Evolutionary conservation across 2,797 vertebrate species (phyloP).

Genomic region (Vespertilio murinus): DNA sequence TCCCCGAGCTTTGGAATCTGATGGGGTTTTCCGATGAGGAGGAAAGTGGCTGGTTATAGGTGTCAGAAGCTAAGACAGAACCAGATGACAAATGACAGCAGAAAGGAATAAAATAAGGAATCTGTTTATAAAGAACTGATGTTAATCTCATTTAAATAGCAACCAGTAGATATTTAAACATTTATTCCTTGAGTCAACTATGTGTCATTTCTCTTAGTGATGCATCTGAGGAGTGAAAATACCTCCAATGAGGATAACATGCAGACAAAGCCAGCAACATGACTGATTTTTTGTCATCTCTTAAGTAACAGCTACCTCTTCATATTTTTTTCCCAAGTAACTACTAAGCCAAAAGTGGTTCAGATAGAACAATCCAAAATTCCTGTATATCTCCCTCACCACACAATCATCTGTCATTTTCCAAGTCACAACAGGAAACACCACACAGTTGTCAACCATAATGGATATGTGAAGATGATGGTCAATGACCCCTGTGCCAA

Average conservation of each 20-base stretch:
- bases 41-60: background rate
- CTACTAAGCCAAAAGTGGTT: background rate
- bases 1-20: background rate
- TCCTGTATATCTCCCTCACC: background rate
- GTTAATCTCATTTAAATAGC: background rate
- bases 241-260: background rate
- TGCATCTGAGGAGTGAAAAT: background rate
- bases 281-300: background rate
- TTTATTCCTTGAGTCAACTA: background rate
- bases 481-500: rapidly evolving
- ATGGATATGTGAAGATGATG: rapidly evolving
- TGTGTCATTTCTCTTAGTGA: background rate
- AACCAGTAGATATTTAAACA: rapidly evolving
- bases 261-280: background rate
- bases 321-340: background rate
- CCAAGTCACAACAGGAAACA: background rate
- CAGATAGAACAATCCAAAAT: background rate
- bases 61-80: background rate
- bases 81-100: background rate
- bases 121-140: background rate
- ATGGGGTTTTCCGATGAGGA: background rate
- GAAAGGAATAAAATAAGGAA: background rate
- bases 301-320: background rate
- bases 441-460: rapidly evolving
- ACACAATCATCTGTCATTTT: background rate